Conservation (phyloP, 2,888 invertebrate species). For the Tillus elongatus region DNA sequence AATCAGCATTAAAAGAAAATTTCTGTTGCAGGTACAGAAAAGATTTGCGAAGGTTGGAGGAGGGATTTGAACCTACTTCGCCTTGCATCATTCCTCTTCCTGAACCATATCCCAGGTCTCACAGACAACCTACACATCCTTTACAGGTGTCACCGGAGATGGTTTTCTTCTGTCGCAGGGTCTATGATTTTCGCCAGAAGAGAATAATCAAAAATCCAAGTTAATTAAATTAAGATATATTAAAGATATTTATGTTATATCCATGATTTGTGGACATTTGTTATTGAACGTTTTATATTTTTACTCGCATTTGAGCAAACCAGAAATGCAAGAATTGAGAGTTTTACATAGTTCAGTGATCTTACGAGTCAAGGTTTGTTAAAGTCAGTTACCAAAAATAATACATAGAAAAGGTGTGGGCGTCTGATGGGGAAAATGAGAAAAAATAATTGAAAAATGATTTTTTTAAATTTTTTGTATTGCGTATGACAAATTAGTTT, state of each 20-base stretch:
- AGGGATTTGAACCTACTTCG: constrained; percentile 60
- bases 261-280: no score
- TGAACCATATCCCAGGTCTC: constrained; percentile 49
- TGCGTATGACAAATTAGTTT: no score
- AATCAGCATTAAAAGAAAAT: no score
- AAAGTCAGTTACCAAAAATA: no score
- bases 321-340: no score
- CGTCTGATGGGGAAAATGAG: no score
- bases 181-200: constrained; percentile 91
- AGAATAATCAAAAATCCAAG: constrained; percentile 49
- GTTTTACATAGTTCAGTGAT: no score
- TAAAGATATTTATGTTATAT: constrained; percentile 14
- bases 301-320: constrained; percentile 13
- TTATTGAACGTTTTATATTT: constrained; percentile 20
- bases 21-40: constrained; percentile 66
- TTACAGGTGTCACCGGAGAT: constrained; percentile 64
- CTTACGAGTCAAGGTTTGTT: no score
- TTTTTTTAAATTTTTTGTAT: no score
- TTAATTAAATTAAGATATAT: constrained; percentile 27
- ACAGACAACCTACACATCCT: constrained; percentile 57
- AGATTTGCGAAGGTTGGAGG: constrained; percentile 67
- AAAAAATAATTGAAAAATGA: no score
- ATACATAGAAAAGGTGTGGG: no score
- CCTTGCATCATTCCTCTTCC: constrained; percentile 64
- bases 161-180: constrained; percentile 88